Conservation (phyloP, 2,113 vertebrate genomes). For the Rousettus leschenaultii region DNA sequence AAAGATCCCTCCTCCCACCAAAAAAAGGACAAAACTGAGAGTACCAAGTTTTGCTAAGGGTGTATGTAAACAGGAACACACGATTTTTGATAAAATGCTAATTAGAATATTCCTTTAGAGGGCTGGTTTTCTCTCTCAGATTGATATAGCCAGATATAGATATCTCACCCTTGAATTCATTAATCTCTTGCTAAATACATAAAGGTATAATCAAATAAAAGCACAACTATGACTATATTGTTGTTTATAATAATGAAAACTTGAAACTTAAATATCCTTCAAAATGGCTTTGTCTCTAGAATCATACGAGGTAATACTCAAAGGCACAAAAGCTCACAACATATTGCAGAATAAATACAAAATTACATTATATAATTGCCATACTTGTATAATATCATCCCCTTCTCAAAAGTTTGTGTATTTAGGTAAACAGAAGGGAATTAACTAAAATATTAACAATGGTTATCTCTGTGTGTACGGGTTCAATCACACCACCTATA, state of each 20-base stretch:
- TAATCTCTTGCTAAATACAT: not conserved
- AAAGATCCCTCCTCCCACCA: not conserved
- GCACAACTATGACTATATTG: not conserved
- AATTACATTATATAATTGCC: not conserved
- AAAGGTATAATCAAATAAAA: not conserved
- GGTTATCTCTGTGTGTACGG: not conserved
- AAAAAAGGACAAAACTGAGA: not conserved
- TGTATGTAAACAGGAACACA: not conserved
- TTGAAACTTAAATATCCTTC: not conserved
- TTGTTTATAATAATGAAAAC: not conserved
- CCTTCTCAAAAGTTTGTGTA: not conserved
- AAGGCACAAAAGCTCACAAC: not conserved
- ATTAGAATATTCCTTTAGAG: not conserved
- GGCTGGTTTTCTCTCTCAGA: not conserved
- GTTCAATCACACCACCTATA: not conserved
- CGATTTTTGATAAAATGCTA: not conserved
- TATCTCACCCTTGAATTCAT: not conserved
- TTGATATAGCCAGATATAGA: not conserved
- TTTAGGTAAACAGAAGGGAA: not conserved
- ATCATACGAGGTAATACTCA: not conserved
- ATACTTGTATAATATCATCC: not conserved
- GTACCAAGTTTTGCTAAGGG: not conserved
- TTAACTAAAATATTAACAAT: not conserved
- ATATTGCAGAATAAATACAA: not conserved
- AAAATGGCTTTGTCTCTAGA: not conserved